A percentile compares a stretch with the other conserved stretches of the same genome.
These are phyloP conservation scores for Cactoblastis cactorum DNA, from an alignment of 2,888 invertebrate genomes.

Conservation along the genomic window DNA sequence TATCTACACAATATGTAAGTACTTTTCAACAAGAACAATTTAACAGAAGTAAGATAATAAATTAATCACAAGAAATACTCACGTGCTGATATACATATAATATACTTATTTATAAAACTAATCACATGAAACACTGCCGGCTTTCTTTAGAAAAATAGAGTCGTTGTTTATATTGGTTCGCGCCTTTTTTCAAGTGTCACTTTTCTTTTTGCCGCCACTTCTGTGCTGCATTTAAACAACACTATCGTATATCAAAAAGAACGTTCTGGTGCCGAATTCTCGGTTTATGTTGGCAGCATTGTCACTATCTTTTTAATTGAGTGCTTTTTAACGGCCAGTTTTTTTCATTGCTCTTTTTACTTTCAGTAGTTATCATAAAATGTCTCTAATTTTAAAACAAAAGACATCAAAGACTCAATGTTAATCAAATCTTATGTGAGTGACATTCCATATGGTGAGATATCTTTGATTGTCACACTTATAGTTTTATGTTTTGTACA, in stretches of 20 bases:
- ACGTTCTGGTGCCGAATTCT: slow-evolving; percentile 43
- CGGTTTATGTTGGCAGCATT: slow-evolving; percentile 65
- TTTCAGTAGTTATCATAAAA: slow-evolving; percentile 68
- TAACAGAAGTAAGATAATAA: too few species aligned
- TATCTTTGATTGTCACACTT: slow-evolving; percentile 58
- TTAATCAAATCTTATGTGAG: slow-evolving; percentile 35
- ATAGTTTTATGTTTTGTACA: slow-evolving; percentile 55
- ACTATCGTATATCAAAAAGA: slow-evolving; percentile 75
- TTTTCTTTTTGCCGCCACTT: slow-evolving; percentile 72
- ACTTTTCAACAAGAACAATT: too few species aligned
- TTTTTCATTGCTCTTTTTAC: slow-evolving; percentile 46
- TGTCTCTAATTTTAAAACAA: slow-evolving; percentile 57
- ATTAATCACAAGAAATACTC: too few species aligned
- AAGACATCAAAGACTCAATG: slow-evolving; percentile 68
- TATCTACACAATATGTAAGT: too few species aligned
- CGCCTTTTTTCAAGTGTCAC: slow-evolving; percentile 77
- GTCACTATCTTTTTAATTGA: slow-evolving; percentile 73
- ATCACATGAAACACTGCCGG: slow-evolving; percentile 34
- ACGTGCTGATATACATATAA: neutral
- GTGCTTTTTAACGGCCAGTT: slow-evolving; percentile 63
- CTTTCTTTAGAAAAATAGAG: slow-evolving; percentile 58
- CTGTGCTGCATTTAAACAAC: slow-evolving; percentile 56
- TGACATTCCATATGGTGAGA: slow-evolving; percentile 65
- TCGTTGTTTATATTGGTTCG: slow-evolving; percentile 71
- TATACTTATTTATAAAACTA: slow-evolving; percentile 25